phyloP scores from a whole-genome alignment of 1,140 invertebrate species.

The Drosophila parabipectinata region DNA sequence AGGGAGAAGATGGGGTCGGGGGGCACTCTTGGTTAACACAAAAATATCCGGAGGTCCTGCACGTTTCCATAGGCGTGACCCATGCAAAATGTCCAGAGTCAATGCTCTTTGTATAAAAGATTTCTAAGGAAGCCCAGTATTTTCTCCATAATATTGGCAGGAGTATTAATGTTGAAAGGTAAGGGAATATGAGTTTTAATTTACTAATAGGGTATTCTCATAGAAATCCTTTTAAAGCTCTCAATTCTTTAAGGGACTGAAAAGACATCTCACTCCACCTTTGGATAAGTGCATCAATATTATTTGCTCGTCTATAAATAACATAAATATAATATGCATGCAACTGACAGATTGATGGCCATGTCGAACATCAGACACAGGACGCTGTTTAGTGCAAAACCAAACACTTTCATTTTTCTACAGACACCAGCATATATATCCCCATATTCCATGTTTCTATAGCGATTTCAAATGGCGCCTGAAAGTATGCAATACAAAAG shows the following conservation, averaged over 20 bases:
- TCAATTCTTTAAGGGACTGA: neutral
- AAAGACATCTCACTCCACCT: neutral
- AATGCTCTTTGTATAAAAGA: conserved; percentile 40
- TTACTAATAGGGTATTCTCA: neutral
- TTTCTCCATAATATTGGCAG: neutral
- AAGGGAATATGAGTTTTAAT: neutral
- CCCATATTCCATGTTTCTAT: conserved; percentile 17
- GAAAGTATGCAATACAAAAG: conserved; percentile 61
- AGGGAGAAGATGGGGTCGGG: conserved; percentile 1
- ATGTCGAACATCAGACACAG: conserved; percentile 26
- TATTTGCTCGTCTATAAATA: conserved; percentile 7
- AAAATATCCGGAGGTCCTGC: conserved; percentile 60
- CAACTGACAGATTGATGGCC: conserved; percentile 41
- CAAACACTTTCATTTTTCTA: conserved; percentile 47
- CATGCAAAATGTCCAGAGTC: conserved; percentile 59
- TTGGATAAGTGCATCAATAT: neutral
- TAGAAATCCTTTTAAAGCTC: neutral
- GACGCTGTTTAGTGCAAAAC: neutral
- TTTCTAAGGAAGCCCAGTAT: neutral
- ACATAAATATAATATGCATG: conserved; percentile 1
- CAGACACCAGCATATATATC: neutral
- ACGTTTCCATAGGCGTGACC: conserved; percentile 60
- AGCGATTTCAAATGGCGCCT: conserved; percentile 44
- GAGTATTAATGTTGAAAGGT: neutral
- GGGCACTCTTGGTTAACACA: conserved; percentile 10